A percentile compares a stretch with the other conserved stretches of the same genome.
Conservation (phyloP, 2,797 vertebrate species). For the Chloroceryle amazona region DNA sequence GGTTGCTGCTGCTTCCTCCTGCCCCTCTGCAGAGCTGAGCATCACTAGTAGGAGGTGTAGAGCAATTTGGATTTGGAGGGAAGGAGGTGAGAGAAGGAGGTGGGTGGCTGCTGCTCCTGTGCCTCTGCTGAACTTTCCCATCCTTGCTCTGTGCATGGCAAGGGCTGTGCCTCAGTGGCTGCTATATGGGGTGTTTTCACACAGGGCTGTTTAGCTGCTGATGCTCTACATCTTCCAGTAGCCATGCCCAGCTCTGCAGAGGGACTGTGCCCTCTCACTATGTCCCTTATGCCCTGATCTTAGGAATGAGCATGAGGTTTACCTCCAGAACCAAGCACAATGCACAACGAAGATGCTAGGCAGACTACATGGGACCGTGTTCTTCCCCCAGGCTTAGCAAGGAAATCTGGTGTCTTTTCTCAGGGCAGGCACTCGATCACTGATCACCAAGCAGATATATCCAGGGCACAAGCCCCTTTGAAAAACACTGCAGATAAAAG, state of each 20-base stretch:
- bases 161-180: background rate
- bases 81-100: background rate
- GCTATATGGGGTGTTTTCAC: background rate
- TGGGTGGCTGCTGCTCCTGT: background rate
- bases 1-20: background rate
- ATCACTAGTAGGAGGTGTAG: background rate
- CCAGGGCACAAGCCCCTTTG: background rate
- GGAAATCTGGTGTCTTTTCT: background rate
- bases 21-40: background rate
- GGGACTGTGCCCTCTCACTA: background rate
- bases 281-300: background rate
- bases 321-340: background rate
- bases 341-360: rapidly evolving
- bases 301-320: rapidly evolving
- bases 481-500: background rate
- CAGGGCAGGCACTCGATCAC: background rate
- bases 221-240: background rate
- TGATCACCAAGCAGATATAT: background rate
- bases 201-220: background rate
- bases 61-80: background rate
- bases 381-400: background rate
- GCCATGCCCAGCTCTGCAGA: background rate
- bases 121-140: background rate
- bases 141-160: rapidly evolving
- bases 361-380: rapidly evolving